A percentile compares a stretch with the other conserved stretches of the same genome.
These are phyloP conservation scores for Dascyllus trimaculatus DNA, from an alignment of 2,113 vertebrate genomes.

Conservation along the genomic window DNA sequence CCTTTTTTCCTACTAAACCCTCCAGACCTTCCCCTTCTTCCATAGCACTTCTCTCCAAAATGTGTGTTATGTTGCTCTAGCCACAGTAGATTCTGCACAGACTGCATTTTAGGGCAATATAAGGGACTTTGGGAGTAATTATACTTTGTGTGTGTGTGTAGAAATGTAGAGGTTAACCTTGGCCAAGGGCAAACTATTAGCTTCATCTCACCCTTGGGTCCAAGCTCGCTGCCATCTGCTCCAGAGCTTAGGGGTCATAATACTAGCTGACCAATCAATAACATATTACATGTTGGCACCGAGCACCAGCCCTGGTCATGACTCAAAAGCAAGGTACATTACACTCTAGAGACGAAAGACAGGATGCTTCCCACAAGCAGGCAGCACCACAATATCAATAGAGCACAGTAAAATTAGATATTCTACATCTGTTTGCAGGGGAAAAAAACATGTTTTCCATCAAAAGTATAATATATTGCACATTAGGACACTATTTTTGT, in stretches of 20 bases:
- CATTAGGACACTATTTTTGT: neutral
- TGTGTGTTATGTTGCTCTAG: constrained; percentile 3
- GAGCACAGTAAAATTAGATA: constrained; percentile 42
- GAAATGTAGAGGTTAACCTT: constrained; percentile 68
- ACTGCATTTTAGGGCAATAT: constrained; percentile 44
- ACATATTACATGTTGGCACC: constrained; percentile 62
- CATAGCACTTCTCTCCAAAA: constrained; percentile 11
- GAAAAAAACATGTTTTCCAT: constrained; percentile 23
- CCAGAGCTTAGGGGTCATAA: constrained; percentile 58
- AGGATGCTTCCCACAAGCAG: constrained; percentile 17
- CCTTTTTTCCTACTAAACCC: neutral
- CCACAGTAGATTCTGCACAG: constrained; percentile 30
- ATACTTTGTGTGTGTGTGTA: constrained; percentile 25
- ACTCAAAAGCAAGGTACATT: constrained; percentile 41
- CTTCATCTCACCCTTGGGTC: constrained; percentile 66
- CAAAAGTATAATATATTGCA: constrained; percentile 7
- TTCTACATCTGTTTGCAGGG: neutral
- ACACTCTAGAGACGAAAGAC: constrained; percentile 28
- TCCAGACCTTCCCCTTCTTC: neutral
- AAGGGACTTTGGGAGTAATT: constrained; percentile 43
- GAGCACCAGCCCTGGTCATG: constrained; percentile 15
- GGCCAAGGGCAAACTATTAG: constrained; percentile 73
- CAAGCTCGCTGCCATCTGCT: constrained; percentile 74
- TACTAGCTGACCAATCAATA: constrained; percentile 66
- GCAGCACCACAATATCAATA: constrained; percentile 11